Base-by-base conservation (phyloP, 2,113 vertebrate species). In the Candoia aspera region DNA sequence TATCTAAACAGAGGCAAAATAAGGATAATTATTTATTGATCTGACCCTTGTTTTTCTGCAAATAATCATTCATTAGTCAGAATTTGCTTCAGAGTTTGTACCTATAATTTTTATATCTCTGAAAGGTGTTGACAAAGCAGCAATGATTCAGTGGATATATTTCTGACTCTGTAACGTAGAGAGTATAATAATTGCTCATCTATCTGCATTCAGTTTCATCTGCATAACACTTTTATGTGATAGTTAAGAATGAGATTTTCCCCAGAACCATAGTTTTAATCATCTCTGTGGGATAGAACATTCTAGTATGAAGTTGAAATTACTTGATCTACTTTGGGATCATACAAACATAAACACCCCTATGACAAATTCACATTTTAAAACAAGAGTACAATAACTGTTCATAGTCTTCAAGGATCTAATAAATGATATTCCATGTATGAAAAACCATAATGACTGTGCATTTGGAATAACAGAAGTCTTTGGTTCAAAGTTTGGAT, bases 121-220 rank as follows among this genome's bases (percentile, higher is more conserved):
- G 60, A 57, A 79, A 79, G 85, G 23, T 73, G 53, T 73, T 87
- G 90, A 91, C 49, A 87, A 29, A 91, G 62, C 33, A 4, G 12
- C 26, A 12, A 62, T 91, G 84, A 91, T 73, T 91, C 90, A 79
- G 29, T 87, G 49, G 33, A 57, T 57, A 68, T 91, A 68, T 91
- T 91, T 86, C 84, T 87, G 84, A 60, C 8, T 42, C 53, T 29
- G 33, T 15, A 29, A 23, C 37, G 23, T 87, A 87, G 49, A 24
- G 64, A 84, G 21, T 53, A 86, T 64, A 86, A 87, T 91, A 59
- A 86, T 87, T 55, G 60, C 84, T 91, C 60, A 68, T 86, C 84
- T 86, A 55, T 68, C 54, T 64, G n/a, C 13, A 37, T 55, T 55
- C 84, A 55, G 58, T 54, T 11, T 64, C 84, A 91, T 91, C 12